These are phyloP conservation scores for Numida meleagris DNA, from an alignment of 2,113 vertebrate genomes.

Conservation along the genomic window DNA sequence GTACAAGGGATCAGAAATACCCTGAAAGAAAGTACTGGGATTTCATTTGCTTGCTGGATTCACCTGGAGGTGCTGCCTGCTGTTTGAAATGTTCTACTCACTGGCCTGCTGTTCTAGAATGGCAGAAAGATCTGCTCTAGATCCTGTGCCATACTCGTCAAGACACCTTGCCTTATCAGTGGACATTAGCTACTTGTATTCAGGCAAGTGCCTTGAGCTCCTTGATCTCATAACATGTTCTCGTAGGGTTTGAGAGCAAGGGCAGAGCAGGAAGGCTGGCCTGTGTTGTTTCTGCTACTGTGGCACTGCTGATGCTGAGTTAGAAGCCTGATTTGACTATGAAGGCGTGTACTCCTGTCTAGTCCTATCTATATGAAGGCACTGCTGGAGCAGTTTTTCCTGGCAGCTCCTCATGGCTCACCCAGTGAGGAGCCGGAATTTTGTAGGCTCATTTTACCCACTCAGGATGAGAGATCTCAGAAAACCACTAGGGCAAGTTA, in stretches of 20 bases:
- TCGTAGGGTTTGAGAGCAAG: background rate
- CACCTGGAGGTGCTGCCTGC: background rate
- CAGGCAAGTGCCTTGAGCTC: background rate
- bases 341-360: background rate
- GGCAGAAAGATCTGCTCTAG: background rate
- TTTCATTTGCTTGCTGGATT: background rate
- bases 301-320: background rate
- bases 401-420: background rate
- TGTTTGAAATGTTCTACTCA: background rate
- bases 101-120: background rate
- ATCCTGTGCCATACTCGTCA: background rate
- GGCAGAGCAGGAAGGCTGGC: background rate
- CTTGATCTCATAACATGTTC: background rate
- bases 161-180: background rate
- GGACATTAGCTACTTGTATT: background rate
- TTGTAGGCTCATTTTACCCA: background rate
- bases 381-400: background rate
- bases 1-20: background rate
- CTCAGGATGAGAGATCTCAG: background rate
- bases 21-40: background rate
- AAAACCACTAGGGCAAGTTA: background rate
- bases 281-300: background rate
- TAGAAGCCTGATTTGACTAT: background rate
- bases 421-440: background rate
- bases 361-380: background rate